Base-by-base conservation (phyloP, 1,140 invertebrate species). In the Euglossa dilemma region DNA sequence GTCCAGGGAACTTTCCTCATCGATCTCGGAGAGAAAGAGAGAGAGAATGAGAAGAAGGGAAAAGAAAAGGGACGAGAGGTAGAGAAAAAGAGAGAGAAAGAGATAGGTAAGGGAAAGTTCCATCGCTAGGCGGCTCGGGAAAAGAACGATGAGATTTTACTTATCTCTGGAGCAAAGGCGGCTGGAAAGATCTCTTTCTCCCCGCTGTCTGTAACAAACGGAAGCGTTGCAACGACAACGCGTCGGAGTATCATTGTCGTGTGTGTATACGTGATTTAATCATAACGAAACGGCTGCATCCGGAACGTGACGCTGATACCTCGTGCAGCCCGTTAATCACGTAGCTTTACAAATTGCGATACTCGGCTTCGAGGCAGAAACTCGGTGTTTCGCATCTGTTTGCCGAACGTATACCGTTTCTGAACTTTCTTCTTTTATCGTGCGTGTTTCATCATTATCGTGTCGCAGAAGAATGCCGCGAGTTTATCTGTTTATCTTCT, bases 1-100 rank as follows among this genome's bases (percentile, higher is more conserved):
- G n/a, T 12, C 20, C 23, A 14, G 12, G 57, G 50, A 86, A 84
- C 43, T 84, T 86, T 80, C 43, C 59, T 61, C 76, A 84, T 85
- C 73, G 80, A 83, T 85, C 74, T 85, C 66, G 47, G 47, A 47
- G 43, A 70, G 23, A 25, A 7, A 56, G 11, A 59, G 25, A 63
- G 20, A 25, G 28, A n/a, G 47, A 11, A 6, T 20, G 28, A 63
- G 28, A 36, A 2, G 47, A 8, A 70, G 7, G 23, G 57, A 16
- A n/a, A n/a, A n/a, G n/a, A n/a, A n/a, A n/a, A n/a, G n/a, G n/a
- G n/a, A n/a, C n/a, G n/a, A n/a, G n/a, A n/a, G n/a, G n/a, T n/a
- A 20, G 52, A 8, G 16, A 50, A 63, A 36, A 7, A 28, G 61
- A 7, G 28, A 63, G 28, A 36, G 5, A 57, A 8, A 70, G 7